Conservation (phyloP, 2,888 invertebrate species). For the Branchipolynoe longqiensis region DNA sequence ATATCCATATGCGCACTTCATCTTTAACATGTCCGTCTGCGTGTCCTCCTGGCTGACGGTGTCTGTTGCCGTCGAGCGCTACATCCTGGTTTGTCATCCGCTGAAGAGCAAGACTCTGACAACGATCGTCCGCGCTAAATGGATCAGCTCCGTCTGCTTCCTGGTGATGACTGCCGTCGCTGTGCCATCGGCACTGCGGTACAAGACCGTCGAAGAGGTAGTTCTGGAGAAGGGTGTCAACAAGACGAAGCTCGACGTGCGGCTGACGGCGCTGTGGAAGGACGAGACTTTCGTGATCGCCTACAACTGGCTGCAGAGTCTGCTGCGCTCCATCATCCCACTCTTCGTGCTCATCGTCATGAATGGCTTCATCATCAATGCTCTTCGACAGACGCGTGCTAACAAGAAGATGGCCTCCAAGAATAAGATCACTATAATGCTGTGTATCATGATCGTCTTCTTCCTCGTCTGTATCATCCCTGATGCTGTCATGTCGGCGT, state of each 20-base stretch:
- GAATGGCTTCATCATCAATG: constrained; percentile 70
- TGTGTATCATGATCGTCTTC: constrained; percentile 79
- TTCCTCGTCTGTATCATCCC: constrained; percentile 80
- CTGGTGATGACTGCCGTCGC: constrained; percentile 67
- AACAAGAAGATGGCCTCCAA: constrained; percentile 75
- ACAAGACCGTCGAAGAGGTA: constrained; percentile 60
- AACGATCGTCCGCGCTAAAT: constrained; percentile 72
- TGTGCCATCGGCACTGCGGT: constrained; percentile 68
- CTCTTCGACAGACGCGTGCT: constrained; percentile 67
- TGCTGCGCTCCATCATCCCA: constrained; percentile 70
- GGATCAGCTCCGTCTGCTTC: constrained; percentile 66
- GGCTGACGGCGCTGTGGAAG: constrained; percentile 68
- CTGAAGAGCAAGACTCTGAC: constrained; percentile 71
- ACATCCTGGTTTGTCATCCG: constrained; percentile 78
- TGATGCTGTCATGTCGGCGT: constrained; percentile 80
- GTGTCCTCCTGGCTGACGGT: constrained; percentile 79
- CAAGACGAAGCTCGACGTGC: constrained; percentile 62
- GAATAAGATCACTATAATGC: constrained; percentile 80
- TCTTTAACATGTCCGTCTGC: constrained; percentile 77
- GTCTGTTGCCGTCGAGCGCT: constrained; percentile 78
- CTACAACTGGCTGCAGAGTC: constrained; percentile 69
- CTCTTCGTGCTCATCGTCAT: constrained; percentile 69
- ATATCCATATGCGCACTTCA: constrained; percentile 79
- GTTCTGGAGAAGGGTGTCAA: constrained; percentile 59
- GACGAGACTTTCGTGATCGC: constrained; percentile 64